These are phyloP conservation scores for Drosophila meridionalis DNA, from an alignment of 2,888 invertebrate genomes.

Conservation along the genomic window DNA sequence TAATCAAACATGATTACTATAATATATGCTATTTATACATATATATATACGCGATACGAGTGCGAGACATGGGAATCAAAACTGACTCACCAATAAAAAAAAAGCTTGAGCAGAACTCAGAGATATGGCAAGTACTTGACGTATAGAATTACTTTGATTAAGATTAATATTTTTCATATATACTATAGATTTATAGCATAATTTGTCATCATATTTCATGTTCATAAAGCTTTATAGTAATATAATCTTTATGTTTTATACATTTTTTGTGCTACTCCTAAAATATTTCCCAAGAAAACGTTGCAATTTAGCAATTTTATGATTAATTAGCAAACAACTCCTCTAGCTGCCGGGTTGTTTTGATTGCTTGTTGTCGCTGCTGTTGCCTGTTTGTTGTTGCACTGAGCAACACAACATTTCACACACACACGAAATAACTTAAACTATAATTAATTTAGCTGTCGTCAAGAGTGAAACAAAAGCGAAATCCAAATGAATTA, in stretches of 20 bases:
- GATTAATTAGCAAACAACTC: slow-evolving; percentile 54
- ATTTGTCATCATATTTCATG: background rate
- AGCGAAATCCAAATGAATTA: slow-evolving; percentile 38
- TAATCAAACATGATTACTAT: background rate
- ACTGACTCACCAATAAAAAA: slow-evolving; percentile 23
- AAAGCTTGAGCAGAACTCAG: background rate
- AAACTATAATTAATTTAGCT: slow-evolving; percentile 52
- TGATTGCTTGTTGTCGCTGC: slow-evolving; percentile 13
- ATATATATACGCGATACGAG: background rate
- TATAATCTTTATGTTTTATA: background rate
- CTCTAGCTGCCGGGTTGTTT: slow-evolving; percentile 40
- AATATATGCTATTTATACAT: background rate
- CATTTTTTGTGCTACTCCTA: slow-evolving; percentile 6
- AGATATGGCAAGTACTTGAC: slow-evolving; percentile 1
- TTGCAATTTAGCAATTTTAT: slow-evolving; percentile 26
- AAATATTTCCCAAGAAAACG: background rate
- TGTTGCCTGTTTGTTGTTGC: slow-evolving; percentile 21
- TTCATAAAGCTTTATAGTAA: background rate
- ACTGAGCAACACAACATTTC: slow-evolving; percentile 33
- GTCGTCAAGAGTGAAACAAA: slow-evolving; percentile 55
- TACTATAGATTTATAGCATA: background rate
- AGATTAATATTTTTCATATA: background rate
- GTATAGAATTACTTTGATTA: background rate
- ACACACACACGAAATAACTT: slow-evolving; percentile 20
- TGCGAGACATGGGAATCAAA: background rate